Evolutionary conservation across 2,888 invertebrate species (phyloP), one percentile per base, ranked within the genome.

Genomic region (Sarcophaga carnaria): DNA sequence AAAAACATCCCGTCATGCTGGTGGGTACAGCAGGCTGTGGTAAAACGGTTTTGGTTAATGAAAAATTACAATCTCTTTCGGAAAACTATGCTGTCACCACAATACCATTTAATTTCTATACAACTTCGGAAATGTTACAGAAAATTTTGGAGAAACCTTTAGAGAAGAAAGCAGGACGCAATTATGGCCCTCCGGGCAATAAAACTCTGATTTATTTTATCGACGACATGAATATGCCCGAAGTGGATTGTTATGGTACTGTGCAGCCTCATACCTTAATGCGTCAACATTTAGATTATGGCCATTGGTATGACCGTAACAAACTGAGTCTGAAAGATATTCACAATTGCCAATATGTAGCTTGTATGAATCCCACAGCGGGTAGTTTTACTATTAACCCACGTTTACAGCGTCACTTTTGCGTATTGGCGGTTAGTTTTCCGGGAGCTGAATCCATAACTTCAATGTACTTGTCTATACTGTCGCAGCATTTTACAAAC

Each of bases 171-270:
- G 99, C 99, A 12, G 97, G 98, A 10, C 95, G 98, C 88, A 99
- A 98, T 94, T 99, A 97, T 91, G 99, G 98, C 0, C 99, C 99
- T 17, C 98, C 98, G 0, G 98, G 99, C 17, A 98, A 96, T 90
- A 98, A 98, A 93, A 97, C 97, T 0, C 94, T 99, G 64, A 96
- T 99, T 87, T 99, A 98, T 93, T 99, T 99, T 92, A 96, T 99
- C 85, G 99, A 99, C 91, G 99, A 99, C 91, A 97, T 99, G 96
- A 99, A 99, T 92, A 99, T 99, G 98, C 99, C 99, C 1, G 98
- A 98, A 95, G 97, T 97, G 25, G 95, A 95, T 88, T 92, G 95
- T 59, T 99, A 99, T 91, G 98, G 98, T 11, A 99, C 99, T 0
- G 99, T 99, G 0, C 98, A 98, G 92, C 99, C 99, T 0, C 99